Evolutionary conservation across 1,140 invertebrate genomes (phyloP), one percentile per base, ranked within the genome.

Genomic region (Temnothorax longispinosus): DNA sequence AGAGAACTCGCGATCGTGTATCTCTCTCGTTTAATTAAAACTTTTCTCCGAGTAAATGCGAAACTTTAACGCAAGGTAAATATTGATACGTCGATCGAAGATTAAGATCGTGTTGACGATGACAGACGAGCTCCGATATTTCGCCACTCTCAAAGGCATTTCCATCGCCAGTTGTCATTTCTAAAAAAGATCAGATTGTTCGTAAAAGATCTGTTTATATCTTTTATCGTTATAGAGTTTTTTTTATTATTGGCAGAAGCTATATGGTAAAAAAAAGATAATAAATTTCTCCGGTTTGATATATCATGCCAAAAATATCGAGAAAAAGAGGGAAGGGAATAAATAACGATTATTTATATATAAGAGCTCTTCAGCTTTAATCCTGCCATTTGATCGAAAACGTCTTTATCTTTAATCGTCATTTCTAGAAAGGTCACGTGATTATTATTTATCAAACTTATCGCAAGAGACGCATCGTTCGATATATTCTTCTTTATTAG

Each of bases 121-220:
- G 38, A 44, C 54, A 38, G 1, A 44, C 10, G 21, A 13, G 13
- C 21, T 44, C 7, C 38, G 38, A 60, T 77, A 76, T 60, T 54
- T 60, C 21, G 18, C 21, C 41, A 35, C 8, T 58, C 8, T 44
- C 8, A 13, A 76, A 75, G n/a, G n/a, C 35, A 60, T 41, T 76
- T 77, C 15, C 41, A 47, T 7, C 21, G 21, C 3, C 7, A 47
- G 8, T 64, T 7, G 21, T 78, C 41, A 62, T 76, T 38, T 76
- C 32, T 76, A 58, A 38, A 76, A 27, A 76, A 58, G 15, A 76
- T 60, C 35, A 60, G 21, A 47, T 10, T 47, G 21, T 18, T 71
- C 13, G 13, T 11, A n/a, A 56, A n/a, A n/a, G 32, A n/a, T 71
- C 18, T 52, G 4, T 54, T 38, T 35, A 38, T n/a, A 32, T 52